Evolutionary conservation across 2,797 vertebrate species (phyloP).

Genomic region (Euphonia xanthogaster): DNA sequence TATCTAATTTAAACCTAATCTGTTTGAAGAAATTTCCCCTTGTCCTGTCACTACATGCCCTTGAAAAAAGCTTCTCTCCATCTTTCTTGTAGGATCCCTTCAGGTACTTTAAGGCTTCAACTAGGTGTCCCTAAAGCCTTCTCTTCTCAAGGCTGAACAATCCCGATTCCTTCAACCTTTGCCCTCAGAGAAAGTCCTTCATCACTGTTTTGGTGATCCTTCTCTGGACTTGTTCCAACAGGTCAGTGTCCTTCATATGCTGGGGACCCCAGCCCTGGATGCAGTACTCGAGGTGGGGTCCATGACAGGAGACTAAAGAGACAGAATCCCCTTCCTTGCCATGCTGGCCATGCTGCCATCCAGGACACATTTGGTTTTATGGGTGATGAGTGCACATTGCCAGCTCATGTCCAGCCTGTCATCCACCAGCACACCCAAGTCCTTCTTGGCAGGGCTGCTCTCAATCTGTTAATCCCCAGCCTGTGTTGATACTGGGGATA

Average conservation of each 20-base stretch:
- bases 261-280: neutral
- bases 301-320: neutral
- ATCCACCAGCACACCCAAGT: neutral
- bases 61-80: neutral
- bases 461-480: neutral
- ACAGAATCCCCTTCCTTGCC: neutral
- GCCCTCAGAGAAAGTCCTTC: accelerated
- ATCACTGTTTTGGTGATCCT: neutral
- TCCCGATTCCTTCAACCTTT: neutral
- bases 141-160: neutral
- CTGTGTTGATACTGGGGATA: neutral
- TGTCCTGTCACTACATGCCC: neutral
- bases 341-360: accelerated
- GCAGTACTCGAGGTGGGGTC: neutral
- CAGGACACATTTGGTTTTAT: neutral
- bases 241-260: neutral
- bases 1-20: neutral
- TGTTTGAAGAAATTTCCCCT: neutral
- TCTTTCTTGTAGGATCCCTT: neutral
- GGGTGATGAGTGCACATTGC: neutral
- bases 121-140: neutral
- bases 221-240: neutral
- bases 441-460: neutral
- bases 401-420: neutral
- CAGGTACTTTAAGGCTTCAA: neutral